A percentile compares a stretch with the other conserved stretches of the same genome.
phyloP scores from a whole-genome alignment of 1,140 invertebrate species.

The Drosophila nigrodunni region DNA sequence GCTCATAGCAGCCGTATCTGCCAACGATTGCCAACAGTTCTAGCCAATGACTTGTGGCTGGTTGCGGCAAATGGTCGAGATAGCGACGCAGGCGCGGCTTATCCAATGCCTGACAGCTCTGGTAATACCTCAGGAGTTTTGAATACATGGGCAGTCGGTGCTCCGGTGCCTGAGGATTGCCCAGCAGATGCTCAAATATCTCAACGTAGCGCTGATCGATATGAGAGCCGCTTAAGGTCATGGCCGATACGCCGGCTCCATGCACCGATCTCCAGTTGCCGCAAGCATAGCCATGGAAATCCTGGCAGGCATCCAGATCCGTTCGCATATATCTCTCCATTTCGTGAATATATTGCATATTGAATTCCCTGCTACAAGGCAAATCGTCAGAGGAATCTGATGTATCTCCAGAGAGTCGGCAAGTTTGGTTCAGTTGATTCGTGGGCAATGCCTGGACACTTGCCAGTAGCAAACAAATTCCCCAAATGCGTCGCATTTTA shows the following conservation, averaged over 20 bases:
- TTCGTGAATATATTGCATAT: slow-evolving; percentile 48
- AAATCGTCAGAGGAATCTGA: background rate
- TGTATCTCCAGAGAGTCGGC: slow-evolving; percentile 23
- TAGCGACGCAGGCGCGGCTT: slow-evolving; percentile 44
- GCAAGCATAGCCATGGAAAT: slow-evolving; percentile 96
- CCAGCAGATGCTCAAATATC: slow-evolving; percentile 39
- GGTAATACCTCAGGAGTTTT: slow-evolving; percentile 57
- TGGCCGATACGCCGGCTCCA: slow-evolving; percentile 48
- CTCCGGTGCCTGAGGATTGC: slow-evolving; percentile 13
- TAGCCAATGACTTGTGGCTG: slow-evolving; percentile 40
- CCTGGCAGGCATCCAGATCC: slow-evolving; percentile 92
- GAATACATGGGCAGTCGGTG: slow-evolving; percentile 41
- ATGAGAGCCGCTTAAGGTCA: slow-evolving; percentile 49
- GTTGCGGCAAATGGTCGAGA: slow-evolving; percentile 39
- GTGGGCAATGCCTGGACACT: slow-evolving; percentile 38
- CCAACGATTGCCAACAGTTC: slow-evolving; percentile 57
- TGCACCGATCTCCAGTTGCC: slow-evolving; percentile 89
- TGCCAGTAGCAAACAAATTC: slow-evolving; percentile 40
- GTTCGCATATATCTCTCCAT: slow-evolving; percentile 89
- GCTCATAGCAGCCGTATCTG: slow-evolving; percentile 60
- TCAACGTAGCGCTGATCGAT: slow-evolving; percentile 54
- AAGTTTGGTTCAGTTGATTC: slow-evolving; percentile 36
- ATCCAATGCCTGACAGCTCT: slow-evolving; percentile 39
- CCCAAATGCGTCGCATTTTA: slow-evolving; percentile 45
- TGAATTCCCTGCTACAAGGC: slow-evolving; percentile 44